Evolutionary conservation across 1,140 invertebrate species (phyloP).

Genomic region (Habropoda laboriosa): DNA sequence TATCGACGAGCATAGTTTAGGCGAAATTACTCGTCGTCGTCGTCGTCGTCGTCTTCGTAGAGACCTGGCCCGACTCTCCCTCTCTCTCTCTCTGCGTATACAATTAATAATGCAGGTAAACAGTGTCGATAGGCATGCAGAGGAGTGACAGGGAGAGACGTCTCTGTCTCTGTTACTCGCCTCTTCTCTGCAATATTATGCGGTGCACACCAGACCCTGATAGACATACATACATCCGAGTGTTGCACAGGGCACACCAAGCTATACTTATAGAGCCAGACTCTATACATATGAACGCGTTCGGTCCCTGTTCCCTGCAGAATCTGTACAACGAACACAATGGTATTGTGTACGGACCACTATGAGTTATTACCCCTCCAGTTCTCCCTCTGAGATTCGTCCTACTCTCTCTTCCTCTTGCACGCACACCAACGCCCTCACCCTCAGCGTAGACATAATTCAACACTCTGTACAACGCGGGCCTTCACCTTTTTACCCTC

Average conservation of each 20-base stretch:
- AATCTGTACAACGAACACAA: constrained; percentile 76
- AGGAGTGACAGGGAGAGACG: not conserved
- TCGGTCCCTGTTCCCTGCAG: constrained; percentile 60
- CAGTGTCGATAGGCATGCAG: constrained; percentile 12
- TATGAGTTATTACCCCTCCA: constrained; percentile 79
- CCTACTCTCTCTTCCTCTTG: constrained; percentile 37
- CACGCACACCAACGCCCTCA: not conserved
- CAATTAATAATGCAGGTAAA: constrained; percentile 35
- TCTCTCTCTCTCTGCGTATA: too few relatives aligned
- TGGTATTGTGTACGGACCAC: constrained; percentile 77
- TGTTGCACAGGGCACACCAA: not conserved
- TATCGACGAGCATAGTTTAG: not conserved
- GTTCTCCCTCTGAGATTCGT: constrained; percentile 64
- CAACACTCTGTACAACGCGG: constrained; percentile 73
- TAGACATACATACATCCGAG: constrained; percentile 37
- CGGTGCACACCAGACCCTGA: constrained; percentile 7
- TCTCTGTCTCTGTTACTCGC: not conserved
- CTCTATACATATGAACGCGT: constrained; percentile 9
- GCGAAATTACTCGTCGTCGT: constrained; percentile 18
- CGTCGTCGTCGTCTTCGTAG: too few relatives aligned
- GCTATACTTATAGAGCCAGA: constrained; percentile 28
- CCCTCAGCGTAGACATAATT: constrained; percentile 74
- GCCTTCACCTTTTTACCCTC: constrained; percentile 69
- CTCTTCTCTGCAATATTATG: constrained; percentile 32
- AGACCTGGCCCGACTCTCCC: too few relatives aligned